Percentiles rank a stretch among this genome's conserved stretches.
Evolutionary conservation across 1,140 invertebrate species (phyloP).

Genomic region (Akabosia matsudoensis): DNA sequence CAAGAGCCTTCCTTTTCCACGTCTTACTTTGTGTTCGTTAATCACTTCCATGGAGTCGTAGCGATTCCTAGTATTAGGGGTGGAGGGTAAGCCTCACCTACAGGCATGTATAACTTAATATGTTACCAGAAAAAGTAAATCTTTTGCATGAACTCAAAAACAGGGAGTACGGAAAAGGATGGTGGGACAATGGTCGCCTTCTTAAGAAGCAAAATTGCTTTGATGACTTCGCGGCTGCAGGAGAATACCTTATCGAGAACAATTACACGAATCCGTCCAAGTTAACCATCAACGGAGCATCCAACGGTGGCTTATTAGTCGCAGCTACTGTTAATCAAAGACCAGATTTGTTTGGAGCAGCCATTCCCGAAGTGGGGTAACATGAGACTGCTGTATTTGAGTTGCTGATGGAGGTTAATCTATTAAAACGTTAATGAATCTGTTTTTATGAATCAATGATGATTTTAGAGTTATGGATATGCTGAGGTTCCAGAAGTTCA

Average conservation of each 20-base stretch:
- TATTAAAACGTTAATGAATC: too few relatives aligned
- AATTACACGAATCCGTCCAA: conserved; percentile 75
- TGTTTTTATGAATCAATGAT: too few relatives aligned
- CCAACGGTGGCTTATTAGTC: conserved; percentile 92
- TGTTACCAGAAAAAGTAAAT: not conserved
- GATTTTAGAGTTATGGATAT: conserved; percentile 89
- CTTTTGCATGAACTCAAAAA: not conserved
- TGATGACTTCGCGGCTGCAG: conserved; percentile 90
- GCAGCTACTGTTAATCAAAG: conserved; percentile 91
- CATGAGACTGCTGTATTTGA: not conserved
- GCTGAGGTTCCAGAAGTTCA: conserved; percentile 96
- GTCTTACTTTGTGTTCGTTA: conserved; percentile 78
- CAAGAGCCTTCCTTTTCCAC: conserved; percentile 81
- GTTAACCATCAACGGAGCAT: conserved; percentile 86
- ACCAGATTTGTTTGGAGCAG: conserved; percentile 89
- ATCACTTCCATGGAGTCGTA: conserved; percentile 81
- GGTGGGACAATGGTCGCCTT: conserved; percentile 76
- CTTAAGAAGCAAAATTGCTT: conserved; percentile 96
- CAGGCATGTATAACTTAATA: conserved; percentile 23
- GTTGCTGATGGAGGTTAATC: too few relatives aligned
- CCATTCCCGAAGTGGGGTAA: conserved; percentile 85
- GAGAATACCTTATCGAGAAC: conserved; percentile 79
- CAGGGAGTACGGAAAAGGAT: conserved; percentile 50
- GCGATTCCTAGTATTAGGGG: conserved; percentile 93
- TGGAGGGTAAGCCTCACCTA: conserved; percentile 84